Percentiles rank a stretch among this genome's conserved stretches.
Conservation (phyloP, 2,888 invertebrate species). For the Scaptomyza caliginosa region DNA sequence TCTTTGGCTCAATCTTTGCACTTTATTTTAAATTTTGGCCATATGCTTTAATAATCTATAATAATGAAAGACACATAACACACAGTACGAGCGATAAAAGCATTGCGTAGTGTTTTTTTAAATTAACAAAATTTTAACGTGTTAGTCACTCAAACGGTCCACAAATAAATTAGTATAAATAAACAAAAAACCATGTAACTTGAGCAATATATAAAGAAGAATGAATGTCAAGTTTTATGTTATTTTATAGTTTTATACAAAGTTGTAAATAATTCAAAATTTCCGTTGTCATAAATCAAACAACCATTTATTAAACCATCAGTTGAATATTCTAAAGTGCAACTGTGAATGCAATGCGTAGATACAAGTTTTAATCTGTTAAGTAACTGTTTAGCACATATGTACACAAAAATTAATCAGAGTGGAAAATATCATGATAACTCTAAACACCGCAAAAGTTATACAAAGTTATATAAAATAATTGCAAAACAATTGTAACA, state of each 20-base stretch:
- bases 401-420: slow-evolving; percentile 19
- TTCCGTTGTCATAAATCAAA: slow-evolving; percentile 42
- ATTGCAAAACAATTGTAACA: slow-evolving; percentile 43
- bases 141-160: slow-evolving; percentile 59
- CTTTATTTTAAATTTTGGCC: slow-evolving; percentile 40
- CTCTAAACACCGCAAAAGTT: slow-evolving; percentile 59
- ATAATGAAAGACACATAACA: slow-evolving; percentile 1
- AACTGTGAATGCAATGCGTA: slow-evolving; percentile 38
- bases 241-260: slow-evolving; percentile 46
- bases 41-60: slow-evolving; percentile 33
- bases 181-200: slow-evolving; percentile 22
- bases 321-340: slow-evolving; percentile 40
- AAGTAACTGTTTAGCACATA: slow-evolving; percentile 53
- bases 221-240: slow-evolving; percentile 34
- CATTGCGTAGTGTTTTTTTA: slow-evolving; percentile 34
- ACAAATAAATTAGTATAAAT: slow-evolving; percentile 35
- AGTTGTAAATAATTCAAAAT: slow-evolving; percentile 53
- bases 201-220: slow-evolving; percentile 35
- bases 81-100: slow-evolving; percentile 2
- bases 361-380: slow-evolving; percentile 51
- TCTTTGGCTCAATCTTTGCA: slow-evolving; percentile 50
- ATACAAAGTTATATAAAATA: slow-evolving; percentile 37
- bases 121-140: slow-evolving; percentile 31
- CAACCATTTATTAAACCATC: slow-evolving; percentile 43
- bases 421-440: slow-evolving; percentile 48